phyloP scores from a whole-genome alignment of 2,797 vertebrate genomes.

The Anableps anableps region DNA sequence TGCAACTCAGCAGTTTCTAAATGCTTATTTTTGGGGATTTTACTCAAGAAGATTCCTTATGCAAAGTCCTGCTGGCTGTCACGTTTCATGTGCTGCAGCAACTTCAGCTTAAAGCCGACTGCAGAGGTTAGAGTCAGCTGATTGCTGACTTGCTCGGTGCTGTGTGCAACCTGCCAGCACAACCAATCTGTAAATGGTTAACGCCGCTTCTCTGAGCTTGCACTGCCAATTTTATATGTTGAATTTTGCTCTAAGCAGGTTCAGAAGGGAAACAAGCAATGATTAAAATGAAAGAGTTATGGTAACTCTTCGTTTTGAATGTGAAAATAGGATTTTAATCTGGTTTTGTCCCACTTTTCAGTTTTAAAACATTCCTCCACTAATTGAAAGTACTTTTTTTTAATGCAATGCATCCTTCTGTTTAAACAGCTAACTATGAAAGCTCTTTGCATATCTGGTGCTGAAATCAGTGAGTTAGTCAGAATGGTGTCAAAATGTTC shows the following conservation, averaged over 20 bases:
- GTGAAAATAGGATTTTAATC: neutral
- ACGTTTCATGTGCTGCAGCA: neutral
- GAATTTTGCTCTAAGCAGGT: neutral
- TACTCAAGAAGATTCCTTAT: neutral
- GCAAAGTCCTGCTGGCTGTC: neutral
- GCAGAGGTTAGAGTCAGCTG: neutral
- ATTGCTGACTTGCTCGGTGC: constrained; percentile 1
- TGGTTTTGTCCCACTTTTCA: neutral
- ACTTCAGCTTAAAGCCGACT: constrained; percentile 7
- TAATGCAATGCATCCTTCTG: neutral
- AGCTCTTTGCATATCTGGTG: neutral
- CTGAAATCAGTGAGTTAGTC: constrained; percentile 20
- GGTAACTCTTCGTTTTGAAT: neutral
- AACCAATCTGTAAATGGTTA: constrained; percentile 53
- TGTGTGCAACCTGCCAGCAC: constrained; percentile 12
- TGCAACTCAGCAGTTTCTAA: constrained; percentile 29
- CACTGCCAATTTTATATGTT: neutral
- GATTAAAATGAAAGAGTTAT: neutral
- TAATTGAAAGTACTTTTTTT: neutral
- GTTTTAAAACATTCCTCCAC: neutral
- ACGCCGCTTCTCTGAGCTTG: constrained; percentile 12
- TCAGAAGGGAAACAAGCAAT: constrained; percentile 1
- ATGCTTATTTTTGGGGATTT: neutral
- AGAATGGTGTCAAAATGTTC: neutral
- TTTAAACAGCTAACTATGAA: neutral